These are phyloP conservation scores for Sebastes fasciatus DNA, from an alignment of 2,113 vertebrate genomes.

Conservation along the genomic window DNA sequence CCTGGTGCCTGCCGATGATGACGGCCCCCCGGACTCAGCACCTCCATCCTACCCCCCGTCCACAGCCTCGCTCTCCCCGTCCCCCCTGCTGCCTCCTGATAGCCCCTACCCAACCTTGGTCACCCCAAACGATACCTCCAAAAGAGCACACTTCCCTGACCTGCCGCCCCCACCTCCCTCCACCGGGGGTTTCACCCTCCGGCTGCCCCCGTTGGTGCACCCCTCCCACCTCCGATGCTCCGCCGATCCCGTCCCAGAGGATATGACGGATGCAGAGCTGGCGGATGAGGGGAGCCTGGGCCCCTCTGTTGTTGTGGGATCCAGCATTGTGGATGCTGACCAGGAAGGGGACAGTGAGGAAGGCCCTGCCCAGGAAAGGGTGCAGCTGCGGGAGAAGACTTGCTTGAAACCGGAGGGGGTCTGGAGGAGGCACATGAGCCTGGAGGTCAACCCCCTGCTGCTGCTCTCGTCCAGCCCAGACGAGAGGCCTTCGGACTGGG, in stretches of 20 bases:
- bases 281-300: constrained; percentile 84
- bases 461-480: constrained; percentile 86
- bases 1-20: constrained; percentile 91
- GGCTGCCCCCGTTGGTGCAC: constrained; percentile 89
- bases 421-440: constrained; percentile 92
- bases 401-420: constrained; percentile 86
- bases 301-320: constrained; percentile 75
- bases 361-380: constrained; percentile 41
- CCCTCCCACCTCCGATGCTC: constrained; percentile 86
- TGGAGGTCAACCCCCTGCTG: constrained; percentile 89
- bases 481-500: constrained; percentile 67
- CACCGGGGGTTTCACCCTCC: constrained; percentile 89
- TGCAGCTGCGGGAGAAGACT: constrained; percentile 84
- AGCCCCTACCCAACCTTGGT: constrained; percentile 86
- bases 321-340: constrained; percentile 48
- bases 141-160: constrained; percentile 90
- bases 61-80: constrained; percentile 91
- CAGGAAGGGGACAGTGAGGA: constrained; percentile 47
- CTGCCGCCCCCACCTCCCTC: constrained; percentile 85
- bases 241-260: constrained; percentile 83
- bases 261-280: constrained; percentile 48
- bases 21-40: constrained; percentile 81
- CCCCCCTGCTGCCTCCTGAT: constrained; percentile 90
- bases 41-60: constrained; percentile 82
- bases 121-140: constrained; percentile 83